Conservation (phyloP, 2,113 vertebrate genomes). For the Pterocles gutturalis region DNA sequence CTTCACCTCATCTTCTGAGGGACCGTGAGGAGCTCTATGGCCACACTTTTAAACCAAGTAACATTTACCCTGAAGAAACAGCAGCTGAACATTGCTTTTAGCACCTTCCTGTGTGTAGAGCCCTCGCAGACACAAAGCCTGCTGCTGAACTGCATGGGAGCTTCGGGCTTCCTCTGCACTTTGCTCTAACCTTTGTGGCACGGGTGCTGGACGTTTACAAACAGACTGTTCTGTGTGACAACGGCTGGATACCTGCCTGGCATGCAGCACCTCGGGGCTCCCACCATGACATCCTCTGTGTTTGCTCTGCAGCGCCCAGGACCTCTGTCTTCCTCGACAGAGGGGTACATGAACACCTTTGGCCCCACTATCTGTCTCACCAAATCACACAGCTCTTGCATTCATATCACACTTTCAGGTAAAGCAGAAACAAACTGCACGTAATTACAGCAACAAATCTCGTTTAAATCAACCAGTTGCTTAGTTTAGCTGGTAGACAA, state of each 20-base stretch:
- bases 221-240: background rate
- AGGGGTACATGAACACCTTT: background rate
- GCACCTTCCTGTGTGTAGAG: background rate
- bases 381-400: background rate
- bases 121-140: background rate
- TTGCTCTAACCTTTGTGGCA: background rate
- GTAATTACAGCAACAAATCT: background rate
- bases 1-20: background rate
- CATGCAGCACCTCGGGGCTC: background rate
- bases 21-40: background rate
- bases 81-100: background rate
- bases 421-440: background rate
- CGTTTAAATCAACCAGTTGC: background rate
- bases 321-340: rapidly evolving
- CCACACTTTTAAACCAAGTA: background rate
- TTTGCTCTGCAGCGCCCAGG: background rate
- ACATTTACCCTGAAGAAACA: background rate
- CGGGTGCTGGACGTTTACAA: background rate
- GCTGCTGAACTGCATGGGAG: background rate
- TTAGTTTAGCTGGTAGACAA: background rate
- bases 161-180: background rate
- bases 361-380: background rate
- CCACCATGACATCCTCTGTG: background rate
- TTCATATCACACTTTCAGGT: background rate
- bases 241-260: too few relatives aligned